phyloP scores from a whole-genome alignment of 2,113 vertebrate genomes.

The Crotalus tigris region DNA sequence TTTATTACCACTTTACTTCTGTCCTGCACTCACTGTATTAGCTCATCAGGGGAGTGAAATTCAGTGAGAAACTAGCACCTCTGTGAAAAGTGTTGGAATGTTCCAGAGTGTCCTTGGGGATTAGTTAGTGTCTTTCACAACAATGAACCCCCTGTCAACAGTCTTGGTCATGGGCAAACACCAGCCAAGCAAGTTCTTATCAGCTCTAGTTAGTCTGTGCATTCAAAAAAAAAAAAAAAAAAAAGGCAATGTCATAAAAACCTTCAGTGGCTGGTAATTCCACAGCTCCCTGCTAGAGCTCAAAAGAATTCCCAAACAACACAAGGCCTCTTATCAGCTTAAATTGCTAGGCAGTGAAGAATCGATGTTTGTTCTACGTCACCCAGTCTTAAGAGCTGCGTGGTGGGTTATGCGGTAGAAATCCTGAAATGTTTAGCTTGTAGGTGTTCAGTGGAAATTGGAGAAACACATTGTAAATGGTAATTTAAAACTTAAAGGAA shows the following conservation, averaged over 20 bases:
- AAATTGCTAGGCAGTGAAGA: conserved; percentile 50
- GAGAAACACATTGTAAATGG: not conserved
- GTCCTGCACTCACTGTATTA: conserved; percentile 25
- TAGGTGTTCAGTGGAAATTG: not conserved
- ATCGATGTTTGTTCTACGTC: conserved; percentile 39
- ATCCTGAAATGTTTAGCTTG: conserved; percentile 23
- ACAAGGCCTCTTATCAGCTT: conserved; percentile 55
- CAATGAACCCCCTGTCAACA: conserved; percentile 52
- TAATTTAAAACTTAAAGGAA: conserved; percentile 2
- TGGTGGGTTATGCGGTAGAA: not conserved
- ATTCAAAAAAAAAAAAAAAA: conserved; percentile 57
- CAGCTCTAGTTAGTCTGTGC: conserved; percentile 25
- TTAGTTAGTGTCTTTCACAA: conserved; percentile 60
- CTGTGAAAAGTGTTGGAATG: conserved; percentile 66
- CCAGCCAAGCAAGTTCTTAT: conserved; percentile 62
- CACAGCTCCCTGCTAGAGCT: conserved; percentile 46
- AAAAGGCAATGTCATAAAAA: conserved; percentile 63
- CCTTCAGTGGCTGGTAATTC: conserved; percentile 58
- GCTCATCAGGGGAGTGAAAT: conserved; percentile 43
- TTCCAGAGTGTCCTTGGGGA: conserved; percentile 65
- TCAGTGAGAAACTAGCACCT: conserved; percentile 56
- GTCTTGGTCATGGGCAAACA: conserved; percentile 57
- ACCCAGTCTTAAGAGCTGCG: conserved; percentile 21
- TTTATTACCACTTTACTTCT: conserved; percentile 3
- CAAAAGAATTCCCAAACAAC: conserved; percentile 59